A percentile compares a stretch with the other conserved stretches of the same genome.
Conservation (phyloP, 2,888 invertebrate species). For the Oegoconia quadripuncta region DNA sequence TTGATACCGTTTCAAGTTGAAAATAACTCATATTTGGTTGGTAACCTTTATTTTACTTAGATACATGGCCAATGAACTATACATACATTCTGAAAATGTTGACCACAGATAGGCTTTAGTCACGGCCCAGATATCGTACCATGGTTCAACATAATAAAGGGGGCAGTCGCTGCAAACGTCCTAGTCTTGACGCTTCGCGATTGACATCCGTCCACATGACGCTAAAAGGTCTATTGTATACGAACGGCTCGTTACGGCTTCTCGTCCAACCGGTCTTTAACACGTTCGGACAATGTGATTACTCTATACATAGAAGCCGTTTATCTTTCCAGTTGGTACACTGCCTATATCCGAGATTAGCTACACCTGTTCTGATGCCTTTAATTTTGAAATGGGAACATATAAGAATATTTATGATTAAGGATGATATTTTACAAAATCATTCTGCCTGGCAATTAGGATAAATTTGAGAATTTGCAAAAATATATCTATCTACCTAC, state of each 20-base stretch:
- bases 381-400: conserved; percentile 14
- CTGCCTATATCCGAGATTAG: conserved; percentile 36
- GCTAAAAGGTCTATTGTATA: conserved; percentile 79
- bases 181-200: conserved; percentile 45
- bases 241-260: conserved; percentile 70
- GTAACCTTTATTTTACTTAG: no score
- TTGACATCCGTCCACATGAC: conserved; percentile 73
- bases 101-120: conserved; percentile 1
- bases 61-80: neutral
- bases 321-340: conserved; percentile 43
- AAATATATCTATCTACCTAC: no score
- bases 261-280: conserved; percentile 72
- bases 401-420: neutral
- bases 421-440: no score
- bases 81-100: neutral
- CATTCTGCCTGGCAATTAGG: no score
- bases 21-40: no score
- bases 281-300: conserved; percentile 72
- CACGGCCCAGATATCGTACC: conserved; percentile 12
- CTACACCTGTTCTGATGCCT: conserved; percentile 34
- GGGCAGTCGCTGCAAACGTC: conserved; percentile 47
- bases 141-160: conserved; percentile 50
- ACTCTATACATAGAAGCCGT: conserved; percentile 67
- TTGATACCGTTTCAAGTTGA: no score
- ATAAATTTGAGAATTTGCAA: no score